A percentile compares a stretch with the other conserved stretches of the same genome.
These are phyloP conservation scores for Hypomecis punctinalis DNA, from an alignment of 2,888 invertebrate genomes.

Conservation along the genomic window DNA sequence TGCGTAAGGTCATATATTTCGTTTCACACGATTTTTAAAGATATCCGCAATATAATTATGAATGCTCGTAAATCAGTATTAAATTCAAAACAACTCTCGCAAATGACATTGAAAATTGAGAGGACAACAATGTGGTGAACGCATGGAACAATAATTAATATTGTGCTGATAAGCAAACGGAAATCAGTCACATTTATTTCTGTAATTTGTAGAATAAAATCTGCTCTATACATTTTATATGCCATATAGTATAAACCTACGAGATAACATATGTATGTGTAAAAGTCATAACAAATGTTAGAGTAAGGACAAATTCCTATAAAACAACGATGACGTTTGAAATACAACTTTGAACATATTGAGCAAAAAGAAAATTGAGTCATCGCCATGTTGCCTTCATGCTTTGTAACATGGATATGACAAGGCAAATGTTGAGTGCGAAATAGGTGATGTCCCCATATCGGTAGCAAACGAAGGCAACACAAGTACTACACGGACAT, in stretches of 20 bases:
- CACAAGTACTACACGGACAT: background rate
- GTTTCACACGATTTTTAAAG: background rate
- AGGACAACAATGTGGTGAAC: conserved; percentile 23
- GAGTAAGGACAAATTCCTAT: background rate
- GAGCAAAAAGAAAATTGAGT: conserved; percentile 5
- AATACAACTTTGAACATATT: too few relatives aligned
- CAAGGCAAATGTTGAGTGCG: conserved; percentile 20
- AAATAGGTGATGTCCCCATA: conserved; percentile 30
- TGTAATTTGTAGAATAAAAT: conserved; percentile 3
- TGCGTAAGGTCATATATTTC: conserved; percentile 1
- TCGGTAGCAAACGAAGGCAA: conserved; percentile 24
- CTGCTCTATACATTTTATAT: background rate
- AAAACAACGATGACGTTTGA: background rate
- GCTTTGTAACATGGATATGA: conserved; percentile 16
- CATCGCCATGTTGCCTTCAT: conserved; percentile 10
- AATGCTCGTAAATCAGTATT: background rate
- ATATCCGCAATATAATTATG: conserved; percentile 13
- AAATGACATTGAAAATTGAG: conserved; percentile 21
- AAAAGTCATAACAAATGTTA: too few relatives aligned
- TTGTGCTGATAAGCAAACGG: conserved; percentile 19
- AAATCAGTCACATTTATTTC: conserved; percentile 13
- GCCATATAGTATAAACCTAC: too few relatives aligned
- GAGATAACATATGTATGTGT: too few relatives aligned
- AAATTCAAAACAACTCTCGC: background rate
- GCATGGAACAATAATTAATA: conserved; percentile 11